These are phyloP conservation scores for Meriones psammophilus DNA, from an alignment of 2,797 vertebrate genomes.

Conservation along the genomic window DNA sequence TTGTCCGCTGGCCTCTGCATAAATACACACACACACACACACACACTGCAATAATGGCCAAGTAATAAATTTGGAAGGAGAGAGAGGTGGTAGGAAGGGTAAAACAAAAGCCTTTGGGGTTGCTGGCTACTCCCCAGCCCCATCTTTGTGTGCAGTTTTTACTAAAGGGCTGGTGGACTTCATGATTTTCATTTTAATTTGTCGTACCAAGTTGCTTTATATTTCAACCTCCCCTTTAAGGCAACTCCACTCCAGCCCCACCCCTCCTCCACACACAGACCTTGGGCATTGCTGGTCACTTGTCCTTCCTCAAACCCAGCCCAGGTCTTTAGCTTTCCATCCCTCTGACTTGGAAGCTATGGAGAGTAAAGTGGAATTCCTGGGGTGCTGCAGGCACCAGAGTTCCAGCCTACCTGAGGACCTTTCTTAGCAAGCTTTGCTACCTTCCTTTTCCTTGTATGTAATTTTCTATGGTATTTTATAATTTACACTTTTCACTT, in stretches of 20 bases:
- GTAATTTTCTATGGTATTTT: conserved; percentile 46
- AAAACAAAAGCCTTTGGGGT: neutral
- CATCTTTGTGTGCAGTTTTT: neutral
- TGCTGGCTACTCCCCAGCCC: neutral
- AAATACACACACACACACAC: neutral
- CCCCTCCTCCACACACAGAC: neutral
- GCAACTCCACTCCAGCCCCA: too few relatives aligned
- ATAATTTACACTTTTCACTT: neutral
- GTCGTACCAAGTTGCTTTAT: neutral
- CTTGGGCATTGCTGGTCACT: neutral
- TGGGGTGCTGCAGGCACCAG: neutral
- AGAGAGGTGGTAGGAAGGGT: too few relatives aligned
- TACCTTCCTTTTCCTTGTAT: neutral
- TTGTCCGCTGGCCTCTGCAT: neutral
- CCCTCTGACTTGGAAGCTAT: conserved; percentile 12
- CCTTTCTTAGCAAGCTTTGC: neutral
- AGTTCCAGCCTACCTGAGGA: neutral
- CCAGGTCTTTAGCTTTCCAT: neutral
- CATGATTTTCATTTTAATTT: neutral
- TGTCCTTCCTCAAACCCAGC: conserved; percentile 49
- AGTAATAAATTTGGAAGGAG: conserved; percentile 11
- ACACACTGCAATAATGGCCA: neutral
- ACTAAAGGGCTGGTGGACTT: neutral
- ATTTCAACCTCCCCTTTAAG: neutral
- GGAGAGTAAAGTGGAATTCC: neutral